Evolutionary conservation across 2,113 vertebrate genomes (phyloP).

Genomic region (Corydoras maculifer): DNA sequence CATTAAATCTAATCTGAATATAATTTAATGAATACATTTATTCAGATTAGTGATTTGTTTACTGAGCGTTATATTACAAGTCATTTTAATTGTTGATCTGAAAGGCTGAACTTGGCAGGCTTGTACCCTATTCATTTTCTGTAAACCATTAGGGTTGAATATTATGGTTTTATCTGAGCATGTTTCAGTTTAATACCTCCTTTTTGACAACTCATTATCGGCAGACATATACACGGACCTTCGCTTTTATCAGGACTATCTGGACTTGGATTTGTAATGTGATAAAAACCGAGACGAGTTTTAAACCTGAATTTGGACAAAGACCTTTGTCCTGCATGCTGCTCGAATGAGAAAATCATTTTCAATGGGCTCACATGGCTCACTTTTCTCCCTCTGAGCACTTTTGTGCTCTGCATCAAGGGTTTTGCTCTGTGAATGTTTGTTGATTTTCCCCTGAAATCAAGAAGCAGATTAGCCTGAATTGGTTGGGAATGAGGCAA

Average conservation of each 20-base stretch:
- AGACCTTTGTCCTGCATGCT: background rate
- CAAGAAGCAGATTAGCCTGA: constrained; percentile 41
- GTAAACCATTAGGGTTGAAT: too few relatives aligned
- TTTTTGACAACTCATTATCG: too few relatives aligned
- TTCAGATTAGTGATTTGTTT: too few relatives aligned
- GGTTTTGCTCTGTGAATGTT: constrained; percentile 27
- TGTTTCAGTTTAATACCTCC: too few relatives aligned
- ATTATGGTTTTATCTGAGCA: too few relatives aligned
- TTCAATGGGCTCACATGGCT: constrained; percentile 9
- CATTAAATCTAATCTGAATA: too few relatives aligned
- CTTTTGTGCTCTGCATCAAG: constrained; percentile 11
- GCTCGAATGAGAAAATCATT: constrained; percentile 10
- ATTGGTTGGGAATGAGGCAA: constrained; percentile 42
- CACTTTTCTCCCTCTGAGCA: constrained; percentile 14
- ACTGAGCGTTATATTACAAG: too few relatives aligned
- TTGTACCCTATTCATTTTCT: too few relatives aligned
- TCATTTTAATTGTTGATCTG: too few relatives aligned
- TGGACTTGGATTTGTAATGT: constrained; percentile 21
- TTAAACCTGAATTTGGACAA: background rate
- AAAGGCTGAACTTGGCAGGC: too few relatives aligned
- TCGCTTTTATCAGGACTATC: background rate
- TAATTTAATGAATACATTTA: too few relatives aligned
- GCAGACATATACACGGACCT: background rate
- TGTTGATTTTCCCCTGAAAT: constrained; percentile 42
- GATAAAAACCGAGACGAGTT: background rate